A percentile compares a stretch with the other conserved stretches of the same genome.
Conservation (phyloP, 2,113 vertebrate genomes). For the Cettia cetti region DNA sequence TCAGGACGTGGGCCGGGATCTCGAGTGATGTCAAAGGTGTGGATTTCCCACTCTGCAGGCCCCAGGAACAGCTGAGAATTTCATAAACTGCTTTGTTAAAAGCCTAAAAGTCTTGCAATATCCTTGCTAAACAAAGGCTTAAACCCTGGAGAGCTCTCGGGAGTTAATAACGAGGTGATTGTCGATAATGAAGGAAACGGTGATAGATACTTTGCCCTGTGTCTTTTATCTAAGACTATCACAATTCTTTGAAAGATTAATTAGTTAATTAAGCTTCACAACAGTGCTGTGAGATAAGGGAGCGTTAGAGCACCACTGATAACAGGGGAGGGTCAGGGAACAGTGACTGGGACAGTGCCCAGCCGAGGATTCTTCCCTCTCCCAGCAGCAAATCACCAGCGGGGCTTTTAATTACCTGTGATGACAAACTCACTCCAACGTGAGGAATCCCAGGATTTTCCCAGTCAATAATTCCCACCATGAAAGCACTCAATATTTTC, state of each 20-base stretch:
- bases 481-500: neutral
- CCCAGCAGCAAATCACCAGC: neutral
- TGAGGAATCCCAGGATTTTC: neutral
- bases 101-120: neutral
- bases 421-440: fast-evolving
- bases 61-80: neutral
- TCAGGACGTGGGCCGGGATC: fast-evolving
- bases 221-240: neutral
- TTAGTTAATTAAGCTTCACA: constrained; percentile 25
- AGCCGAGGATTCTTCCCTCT: neutral
- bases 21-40: fast-evolving
- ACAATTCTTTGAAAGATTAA: neutral
- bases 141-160: neutral
- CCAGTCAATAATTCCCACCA: fast-evolving
- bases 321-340: neutral
- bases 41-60: neutral
- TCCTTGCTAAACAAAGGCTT: neutral
- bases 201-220: neutral
- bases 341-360: neutral
- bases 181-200: fast-evolving
- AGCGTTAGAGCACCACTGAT: neutral
- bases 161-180: neutral
- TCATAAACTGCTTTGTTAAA: neutral
- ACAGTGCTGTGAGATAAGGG: neutral
- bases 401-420: fast-evolving